Base-by-base conservation (phyloP, 2,797 vertebrate genomes). In the Scleropages formosus region DNA sequence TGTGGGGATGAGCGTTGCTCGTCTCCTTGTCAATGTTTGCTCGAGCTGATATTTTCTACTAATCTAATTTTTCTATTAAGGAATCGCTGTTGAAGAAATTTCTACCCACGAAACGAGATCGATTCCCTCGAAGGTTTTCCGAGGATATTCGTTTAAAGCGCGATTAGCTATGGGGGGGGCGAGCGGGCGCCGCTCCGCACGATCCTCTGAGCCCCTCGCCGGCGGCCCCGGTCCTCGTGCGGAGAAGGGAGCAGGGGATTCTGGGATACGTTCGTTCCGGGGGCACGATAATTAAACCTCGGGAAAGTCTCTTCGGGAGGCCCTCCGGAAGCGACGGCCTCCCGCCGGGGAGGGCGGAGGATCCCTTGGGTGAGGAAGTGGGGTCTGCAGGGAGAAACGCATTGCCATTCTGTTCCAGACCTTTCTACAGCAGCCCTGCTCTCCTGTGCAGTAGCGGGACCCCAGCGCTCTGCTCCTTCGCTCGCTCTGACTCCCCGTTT, bases 281-380 rank as follows among this genome's bases (percentile, higher is more conserved):
- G 77, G 8, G 26, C 58, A 75, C 72, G 46, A 58, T 76, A 77
- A 86, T 78, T 73, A 75, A 73, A 81, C 83, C 77, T 82, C 20
- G 72, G 82, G 81, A 79, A 79, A 78, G 63, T 47, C 64, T 79
- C 77, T 84, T 82, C 80, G 58, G 63, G 73, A 56, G 81, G 79
- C 78, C 80, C 61, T 69, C 15, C 11, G 24, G 44, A 59, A 58
- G 18, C 24, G 15, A 66, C 39, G 22, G 18, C 61, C n/a, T 8
- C 56, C 27, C 53, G 44, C 16, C 9, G n/a, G 2, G 51, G 69
- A 60, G 63, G 20, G 8, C 20, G n/a, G n/a, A 16, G 27, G 11
- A 44, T 59, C 73, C 31, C 27, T 58, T 26, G 58, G 63, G 39
- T n/a, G 8, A 59, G 74, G 53, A 68, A 75, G 75, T 59, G 65